A percentile compares a stretch with the other conserved stretches of the same genome.
Evolutionary conservation across 2,113 vertebrate genomes (phyloP).

Genomic region (Cinclus mexicanus): DNA sequence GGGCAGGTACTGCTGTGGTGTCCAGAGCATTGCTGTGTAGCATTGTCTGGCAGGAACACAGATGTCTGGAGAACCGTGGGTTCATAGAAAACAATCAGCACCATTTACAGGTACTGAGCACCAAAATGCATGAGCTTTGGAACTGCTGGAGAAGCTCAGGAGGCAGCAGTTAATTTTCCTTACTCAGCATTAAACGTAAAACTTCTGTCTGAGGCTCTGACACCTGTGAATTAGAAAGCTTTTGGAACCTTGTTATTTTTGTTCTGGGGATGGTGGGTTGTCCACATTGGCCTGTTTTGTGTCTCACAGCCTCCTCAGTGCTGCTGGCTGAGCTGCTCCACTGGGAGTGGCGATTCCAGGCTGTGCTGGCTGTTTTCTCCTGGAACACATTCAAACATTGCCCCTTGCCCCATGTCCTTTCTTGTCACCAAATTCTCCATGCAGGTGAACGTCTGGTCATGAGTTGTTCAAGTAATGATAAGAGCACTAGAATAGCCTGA

Average conservation of each 20-base stretch:
- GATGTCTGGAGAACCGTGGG: neutral
- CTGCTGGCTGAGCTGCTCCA: fast-evolving
- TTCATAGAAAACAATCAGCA: neutral
- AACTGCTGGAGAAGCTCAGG: neutral
- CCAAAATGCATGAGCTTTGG: neutral
- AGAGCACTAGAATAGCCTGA: neutral
- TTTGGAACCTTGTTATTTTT: neutral
- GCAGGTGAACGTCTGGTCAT: neutral
- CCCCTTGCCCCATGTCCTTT: neutral
- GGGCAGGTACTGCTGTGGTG: neutral
- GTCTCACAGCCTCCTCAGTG: fast-evolving
- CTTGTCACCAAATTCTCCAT: fast-evolving
- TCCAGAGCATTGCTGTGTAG: fast-evolving
- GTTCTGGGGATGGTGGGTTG: neutral
- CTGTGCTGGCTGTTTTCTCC: neutral
- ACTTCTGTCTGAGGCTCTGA: neutral
- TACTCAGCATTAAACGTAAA: neutral
- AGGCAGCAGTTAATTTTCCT: neutral
- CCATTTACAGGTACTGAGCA: neutral
- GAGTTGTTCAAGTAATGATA: neutral
- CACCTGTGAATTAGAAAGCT: neutral
- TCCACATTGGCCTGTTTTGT: neutral
- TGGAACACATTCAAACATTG: fast-evolving
- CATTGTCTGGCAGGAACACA: too few species aligned
- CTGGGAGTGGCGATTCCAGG: fast-evolving